Evolutionary conservation across 2,888 invertebrate species (phyloP), one percentile per base, ranked within the genome.

Genomic region (Limenitis camilla): DNA sequence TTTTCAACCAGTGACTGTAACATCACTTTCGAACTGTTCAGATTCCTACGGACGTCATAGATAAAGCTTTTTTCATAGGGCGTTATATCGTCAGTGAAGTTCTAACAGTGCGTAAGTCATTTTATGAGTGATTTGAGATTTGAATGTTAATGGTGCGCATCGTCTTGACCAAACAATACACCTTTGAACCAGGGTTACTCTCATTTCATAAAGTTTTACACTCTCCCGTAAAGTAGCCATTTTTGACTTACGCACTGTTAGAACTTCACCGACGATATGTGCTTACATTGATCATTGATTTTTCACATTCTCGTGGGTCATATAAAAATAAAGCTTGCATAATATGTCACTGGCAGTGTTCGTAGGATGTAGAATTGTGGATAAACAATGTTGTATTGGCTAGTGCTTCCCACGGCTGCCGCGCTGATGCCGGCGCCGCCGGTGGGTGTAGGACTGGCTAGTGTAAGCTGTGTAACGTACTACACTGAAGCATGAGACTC

Each of bases 1-100:
- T 86, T 86, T 83, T 64, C 52, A 78, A 68, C 71, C 63, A 65
- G 68, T 67, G 72, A 72, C 69, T 76, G 74, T 79, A 76, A 72
- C 63, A 74, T 75, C 72, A 69, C 67, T 70, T 70, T 65, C 65
- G 61, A 66, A 71, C 58, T 71, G 65, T 73, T 74, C 65, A 63
- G 62, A 56, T 69, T 64, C 63, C 57, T 58, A 65, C 50, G 38
- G 41, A 60, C 61, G 58, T 58, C 61, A 61, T 45, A 11, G 35
- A 36, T 38, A 19, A 7, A 10, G 10, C 7, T 42, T 5, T n/a
- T 35, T n/a, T 3, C 10, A 10, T 10, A 36, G 35, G 10, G 35
- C n/a, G 5, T 36, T 9, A 10, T 5, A 8, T 6, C 5, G 0
- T 5, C 9, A 5, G n/a, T 2, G 8, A 35, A 35, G 9, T n/a